phyloP scores from a whole-genome alignment of 2,113 vertebrate species.

The Hiodon tergisus region DNA sequence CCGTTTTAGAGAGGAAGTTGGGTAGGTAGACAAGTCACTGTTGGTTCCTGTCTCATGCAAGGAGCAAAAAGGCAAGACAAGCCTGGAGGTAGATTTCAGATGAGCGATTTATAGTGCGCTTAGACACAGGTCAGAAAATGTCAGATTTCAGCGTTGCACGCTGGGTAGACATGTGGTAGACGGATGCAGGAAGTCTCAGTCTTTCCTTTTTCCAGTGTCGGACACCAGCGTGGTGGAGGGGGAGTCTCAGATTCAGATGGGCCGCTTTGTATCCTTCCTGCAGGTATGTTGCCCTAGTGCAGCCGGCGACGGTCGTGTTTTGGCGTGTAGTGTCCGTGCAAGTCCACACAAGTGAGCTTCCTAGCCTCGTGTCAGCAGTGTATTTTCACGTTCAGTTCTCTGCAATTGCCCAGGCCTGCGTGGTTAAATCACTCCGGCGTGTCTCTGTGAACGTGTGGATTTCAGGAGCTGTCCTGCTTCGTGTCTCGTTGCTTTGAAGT shows the following conservation, averaged over 20 bases:
- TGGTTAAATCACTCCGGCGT: background rate
- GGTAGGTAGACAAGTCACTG: background rate
- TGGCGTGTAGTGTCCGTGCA: too few relatives aligned
- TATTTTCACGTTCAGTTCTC: background rate
- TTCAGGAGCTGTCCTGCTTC: constrained; percentile 95
- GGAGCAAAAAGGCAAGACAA: background rate
- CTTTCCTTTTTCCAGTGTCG: constrained; percentile 65
- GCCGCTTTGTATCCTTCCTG: constrained; percentile 94
- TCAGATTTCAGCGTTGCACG: background rate
- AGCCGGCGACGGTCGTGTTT: background rate
- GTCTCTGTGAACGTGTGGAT: background rate
- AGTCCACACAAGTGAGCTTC: background rate
- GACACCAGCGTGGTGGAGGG: constrained; percentile 88
- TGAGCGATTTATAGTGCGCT: background rate
- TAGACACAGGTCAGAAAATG: background rate
- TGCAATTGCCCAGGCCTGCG: too few relatives aligned
- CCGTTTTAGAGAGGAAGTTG: background rate
- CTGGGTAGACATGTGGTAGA: background rate
- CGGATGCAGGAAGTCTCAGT: background rate
- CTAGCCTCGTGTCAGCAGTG: background rate
- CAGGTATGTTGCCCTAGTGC: constrained; percentile 62
- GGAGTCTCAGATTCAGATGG: constrained; percentile 95
- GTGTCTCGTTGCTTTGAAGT: constrained; percentile 92
- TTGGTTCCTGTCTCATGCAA: background rate
- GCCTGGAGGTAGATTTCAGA: background rate